Percentiles rank a stretch among this genome's conserved stretches.
Evolutionary conservation across 2,113 vertebrate genomes (phyloP).

Genomic region (Perognathus longimembris): DNA sequence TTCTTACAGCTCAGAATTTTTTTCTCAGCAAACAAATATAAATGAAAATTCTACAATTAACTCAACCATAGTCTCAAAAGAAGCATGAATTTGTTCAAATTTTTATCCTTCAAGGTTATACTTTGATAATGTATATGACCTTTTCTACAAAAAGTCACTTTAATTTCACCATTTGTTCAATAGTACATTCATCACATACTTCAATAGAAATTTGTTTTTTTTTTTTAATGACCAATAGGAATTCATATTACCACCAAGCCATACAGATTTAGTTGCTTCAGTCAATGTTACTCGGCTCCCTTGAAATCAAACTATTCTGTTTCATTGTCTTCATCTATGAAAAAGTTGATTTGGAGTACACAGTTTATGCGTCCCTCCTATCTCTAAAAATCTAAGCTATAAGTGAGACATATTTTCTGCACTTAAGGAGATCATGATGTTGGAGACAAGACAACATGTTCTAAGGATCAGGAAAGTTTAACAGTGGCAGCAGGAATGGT

Average conservation of each 20-base stretch:
- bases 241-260: not conserved
- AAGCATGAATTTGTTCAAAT: not conserved
- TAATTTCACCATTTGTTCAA: not conserved
- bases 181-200: not conserved
- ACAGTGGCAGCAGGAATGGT: not conserved
- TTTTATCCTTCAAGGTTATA: conserved; percentile 8
- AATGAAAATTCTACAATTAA: conserved; percentile 65
- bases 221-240: not conserved
- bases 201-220: not conserved
- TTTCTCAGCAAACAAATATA: conserved; percentile 40
- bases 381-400: not conserved
- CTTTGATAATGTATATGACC: not conserved
- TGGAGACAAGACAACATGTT: not conserved
- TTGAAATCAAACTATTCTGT: not conserved
- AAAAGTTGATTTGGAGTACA: not conserved
- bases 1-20: conserved; percentile 56
- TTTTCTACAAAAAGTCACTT: not conserved
- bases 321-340: not conserved
- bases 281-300: not conserved
- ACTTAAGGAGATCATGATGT: not conserved
- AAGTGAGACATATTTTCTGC: not conserved
- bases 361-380: not conserved
- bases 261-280: not conserved
- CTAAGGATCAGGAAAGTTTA: not conserved
- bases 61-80: not conserved